Base-by-base conservation (phyloP, 2,888 invertebrate species). In the Sphinx pinastri region DNA sequence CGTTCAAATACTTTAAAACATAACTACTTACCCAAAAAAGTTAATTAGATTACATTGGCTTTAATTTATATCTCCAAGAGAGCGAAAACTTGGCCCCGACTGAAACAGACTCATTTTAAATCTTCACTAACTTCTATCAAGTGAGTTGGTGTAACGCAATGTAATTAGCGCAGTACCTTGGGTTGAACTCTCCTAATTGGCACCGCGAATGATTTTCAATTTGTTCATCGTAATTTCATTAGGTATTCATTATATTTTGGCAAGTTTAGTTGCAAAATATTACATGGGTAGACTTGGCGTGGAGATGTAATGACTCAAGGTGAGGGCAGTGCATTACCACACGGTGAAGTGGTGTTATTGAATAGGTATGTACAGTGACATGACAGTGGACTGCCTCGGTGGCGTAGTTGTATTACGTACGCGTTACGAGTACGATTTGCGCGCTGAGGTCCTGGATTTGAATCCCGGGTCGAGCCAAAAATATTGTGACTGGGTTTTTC, bases 51-150 rank as follows among this genome's bases (percentile, higher is more conserved):
- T 63, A 63, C 63, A 63, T 49, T 49, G 63, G 63, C 19, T 19
- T 49, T 63, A 63, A 49, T 63, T 63, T 63, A 47, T 38, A 38
- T 59, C 58, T 47, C 47, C 19, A 16, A 13, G 49, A 63, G 49
- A 7, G 19, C 11, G 49, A 49, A 60, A 60, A 59, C 51, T 60
- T 68, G 49, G 16, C n/a, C 59, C 19, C 5, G 54, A n/a, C 70
- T 67, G 38, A 47, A 67, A 70, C 47, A 57, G 70, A 51, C 57
- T 70, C 57, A 70, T 70, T 70, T 57, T 10, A 67, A 67, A 60
- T 57, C 49, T n/a, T 51, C 38, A 67, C 12, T 60, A 70, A 58
- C 67, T 70, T 68, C 38, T 59, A 19, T 31, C 52, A 67, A 70
- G 51, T 58, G 67, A 70, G 59, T 67, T 59, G 59, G 58, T 67